phyloP scores from a whole-genome alignment of 1,140 invertebrate species.

The Neelides sp. region DNA sequence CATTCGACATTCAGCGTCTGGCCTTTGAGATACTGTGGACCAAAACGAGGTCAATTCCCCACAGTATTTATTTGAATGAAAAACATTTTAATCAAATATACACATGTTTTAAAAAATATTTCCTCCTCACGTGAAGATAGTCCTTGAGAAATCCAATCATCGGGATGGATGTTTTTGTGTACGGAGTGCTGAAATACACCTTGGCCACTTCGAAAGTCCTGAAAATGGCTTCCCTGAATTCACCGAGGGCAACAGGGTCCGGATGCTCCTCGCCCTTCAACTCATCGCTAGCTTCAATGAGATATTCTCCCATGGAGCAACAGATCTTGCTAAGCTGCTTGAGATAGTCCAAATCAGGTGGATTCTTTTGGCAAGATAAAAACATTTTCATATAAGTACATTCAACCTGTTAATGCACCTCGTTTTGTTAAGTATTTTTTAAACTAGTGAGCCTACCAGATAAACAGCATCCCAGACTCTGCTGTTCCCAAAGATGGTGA shows the following conservation, averaged over 20 bases:
- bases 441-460: too few relatives aligned
- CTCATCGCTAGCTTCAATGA: slow-evolving; percentile 34
- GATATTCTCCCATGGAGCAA: slow-evolving; percentile 42
- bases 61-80: too few relatives aligned
- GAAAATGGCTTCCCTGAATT: slow-evolving; percentile 38
- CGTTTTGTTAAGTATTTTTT: too few relatives aligned
- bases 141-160: slow-evolving; percentile 43
- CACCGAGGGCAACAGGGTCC: slow-evolving; percentile 33
- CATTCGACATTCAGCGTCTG: too few relatives aligned
- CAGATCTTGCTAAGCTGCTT: slow-evolving; percentile 42
- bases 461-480: slow-evolving; percentile 17
- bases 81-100: too few relatives aligned
- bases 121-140: slow-evolving; percentile 42
- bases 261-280: slow-evolving; percentile 10
- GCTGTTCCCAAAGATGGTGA: slow-evolving; percentile 37
- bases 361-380: slow-evolving; percentile 4
- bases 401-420: too few relatives aligned
- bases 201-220: slow-evolving; percentile 41
- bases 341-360: slow-evolving; percentile 43
- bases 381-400: slow-evolving; percentile 1
- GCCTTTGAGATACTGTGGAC: too few relatives aligned
- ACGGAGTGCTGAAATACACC: slow-evolving; percentile 42
- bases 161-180: slow-evolving; percentile 45
- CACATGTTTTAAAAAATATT: too few relatives aligned
- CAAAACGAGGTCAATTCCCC: too few relatives aligned